These are phyloP conservation scores for Acanthurus leucopareius DNA, from an alignment of 2,797 vertebrate genomes.

Conservation along the genomic window DNA sequence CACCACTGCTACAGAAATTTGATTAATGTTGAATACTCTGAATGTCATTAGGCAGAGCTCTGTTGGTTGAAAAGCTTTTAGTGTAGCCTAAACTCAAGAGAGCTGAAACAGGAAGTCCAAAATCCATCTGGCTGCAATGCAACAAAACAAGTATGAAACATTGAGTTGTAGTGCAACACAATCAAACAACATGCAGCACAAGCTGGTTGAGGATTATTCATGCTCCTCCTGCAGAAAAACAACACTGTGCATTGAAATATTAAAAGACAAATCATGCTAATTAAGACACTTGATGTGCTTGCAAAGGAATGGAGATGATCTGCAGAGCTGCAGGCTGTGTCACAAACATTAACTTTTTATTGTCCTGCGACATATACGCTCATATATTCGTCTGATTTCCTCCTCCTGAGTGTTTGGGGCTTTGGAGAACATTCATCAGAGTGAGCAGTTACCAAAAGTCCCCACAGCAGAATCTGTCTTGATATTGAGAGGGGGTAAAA, in stretches of 20 bases:
- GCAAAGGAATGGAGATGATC: conserved; percentile 25
- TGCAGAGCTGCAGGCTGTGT: conserved; percentile 39
- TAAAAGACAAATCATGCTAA: conserved; percentile 44
- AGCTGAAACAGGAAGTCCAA: conserved; percentile 13
- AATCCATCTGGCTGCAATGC: background rate
- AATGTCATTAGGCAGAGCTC: conserved; percentile 24
- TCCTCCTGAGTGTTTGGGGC: conserved; percentile 35
- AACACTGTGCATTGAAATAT: conserved; percentile 29
- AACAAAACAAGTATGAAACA: conserved; percentile 6
- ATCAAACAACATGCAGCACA: conserved; percentile 1
- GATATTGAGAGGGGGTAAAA: conserved; percentile 8
- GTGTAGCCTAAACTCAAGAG: conserved; percentile 6
- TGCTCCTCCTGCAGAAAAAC: conserved; percentile 36
- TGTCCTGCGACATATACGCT: conserved; percentile 45
- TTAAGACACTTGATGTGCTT: background rate
- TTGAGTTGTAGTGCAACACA: background rate
- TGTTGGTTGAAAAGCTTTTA: conserved; percentile 23
- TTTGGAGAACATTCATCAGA: conserved; percentile 45
- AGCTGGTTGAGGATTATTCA: conserved; percentile 20
- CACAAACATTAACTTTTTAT: conserved; percentile 53
- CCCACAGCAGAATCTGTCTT: conserved; percentile 33
- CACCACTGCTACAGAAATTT: conserved; percentile 10
- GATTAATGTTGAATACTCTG: conserved; percentile 24
- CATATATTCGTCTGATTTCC: conserved; percentile 53
- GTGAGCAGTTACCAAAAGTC: conserved; percentile 30